These are phyloP conservation scores for Lepus europaeus DNA, from an alignment of 2,113 vertebrate species.

Conservation along the genomic window DNA sequence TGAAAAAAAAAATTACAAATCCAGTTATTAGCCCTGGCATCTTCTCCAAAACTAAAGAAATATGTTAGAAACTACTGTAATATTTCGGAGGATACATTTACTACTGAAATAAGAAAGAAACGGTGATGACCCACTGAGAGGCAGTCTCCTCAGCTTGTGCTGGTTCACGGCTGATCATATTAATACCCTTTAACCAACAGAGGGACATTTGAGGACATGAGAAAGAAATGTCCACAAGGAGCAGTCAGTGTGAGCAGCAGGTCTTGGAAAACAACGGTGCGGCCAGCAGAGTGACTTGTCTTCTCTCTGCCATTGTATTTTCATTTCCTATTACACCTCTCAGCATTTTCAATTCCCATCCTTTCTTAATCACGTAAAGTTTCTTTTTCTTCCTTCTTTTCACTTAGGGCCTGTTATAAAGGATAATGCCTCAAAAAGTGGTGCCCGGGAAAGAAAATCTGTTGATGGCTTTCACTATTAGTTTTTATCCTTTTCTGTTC, in stretches of 20 bases:
- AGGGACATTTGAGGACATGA: neutral
- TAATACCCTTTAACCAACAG: neutral
- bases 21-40: conserved; percentile 69
- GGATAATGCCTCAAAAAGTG: conserved; percentile 24
- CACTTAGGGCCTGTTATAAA: neutral
- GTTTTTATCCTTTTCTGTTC: conserved; percentile 58
- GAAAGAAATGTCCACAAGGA: neutral
- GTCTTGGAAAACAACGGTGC: neutral
- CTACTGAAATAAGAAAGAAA: neutral
- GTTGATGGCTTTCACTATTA: conserved; percentile 54
- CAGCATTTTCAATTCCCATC: conserved; percentile 30
- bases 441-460: conserved; percentile 27
- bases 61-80: conserved; percentile 56
- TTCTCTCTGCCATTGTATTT: conserved; percentile 46
- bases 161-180: neutral
- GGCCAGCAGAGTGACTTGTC: neutral
- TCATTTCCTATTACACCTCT: conserved; percentile 51
- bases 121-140: neutral
- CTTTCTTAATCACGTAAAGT: conserved; percentile 65
- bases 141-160: accelerated
- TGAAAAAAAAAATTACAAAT: conserved; percentile 80
- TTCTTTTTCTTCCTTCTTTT: conserved; percentile 44
- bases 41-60: conserved; percentile 54
- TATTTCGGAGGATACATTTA: conserved; percentile 65
- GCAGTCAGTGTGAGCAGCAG: neutral